Evolutionary conservation across 1,140 invertebrate species (phyloP).

Genomic region (Pectinophora gossypiella): DNA sequence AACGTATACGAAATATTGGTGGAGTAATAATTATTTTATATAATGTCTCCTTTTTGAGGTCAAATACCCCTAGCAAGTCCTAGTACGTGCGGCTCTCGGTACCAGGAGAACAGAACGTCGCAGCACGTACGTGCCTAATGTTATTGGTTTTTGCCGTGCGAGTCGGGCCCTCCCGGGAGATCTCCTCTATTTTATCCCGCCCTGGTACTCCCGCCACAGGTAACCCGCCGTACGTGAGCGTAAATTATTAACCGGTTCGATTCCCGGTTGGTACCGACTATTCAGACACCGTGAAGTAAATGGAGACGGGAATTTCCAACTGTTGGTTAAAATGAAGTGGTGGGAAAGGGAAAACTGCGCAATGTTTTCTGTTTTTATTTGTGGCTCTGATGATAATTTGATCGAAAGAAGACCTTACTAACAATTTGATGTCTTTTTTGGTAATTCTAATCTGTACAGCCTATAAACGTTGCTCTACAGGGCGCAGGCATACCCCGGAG

Average conservation of each 20-base stretch:
- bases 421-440: too few species aligned
- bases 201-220: slow-evolving; percentile 37
- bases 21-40: too few species aligned
- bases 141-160: slow-evolving; percentile 51
- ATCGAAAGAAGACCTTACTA: too few species aligned
- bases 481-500: too few species aligned
- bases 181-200: slow-evolving; percentile 46
- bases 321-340: not conserved
- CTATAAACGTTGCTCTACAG: too few species aligned
- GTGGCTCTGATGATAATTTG: too few species aligned
- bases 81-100: slow-evolving; percentile 7
- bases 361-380: too few species aligned
- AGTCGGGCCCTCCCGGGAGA: slow-evolving; percentile 32
- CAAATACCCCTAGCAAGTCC: too few species aligned
- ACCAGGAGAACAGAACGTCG: slow-evolving; percentile 29
- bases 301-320: not conserved
- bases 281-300: not conserved
- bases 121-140: slow-evolving; percentile 42
- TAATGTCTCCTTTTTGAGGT: too few species aligned
- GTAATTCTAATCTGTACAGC: too few species aligned
- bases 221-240: slow-evolving; percentile 27
- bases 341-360: too few species aligned
- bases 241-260: slow-evolving; percentile 31
- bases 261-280: not conserved
- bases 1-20: too few species aligned